These are phyloP conservation scores for Sialia sialis DNA, from an alignment of 2,113 vertebrate genomes.

Conservation along the genomic window DNA sequence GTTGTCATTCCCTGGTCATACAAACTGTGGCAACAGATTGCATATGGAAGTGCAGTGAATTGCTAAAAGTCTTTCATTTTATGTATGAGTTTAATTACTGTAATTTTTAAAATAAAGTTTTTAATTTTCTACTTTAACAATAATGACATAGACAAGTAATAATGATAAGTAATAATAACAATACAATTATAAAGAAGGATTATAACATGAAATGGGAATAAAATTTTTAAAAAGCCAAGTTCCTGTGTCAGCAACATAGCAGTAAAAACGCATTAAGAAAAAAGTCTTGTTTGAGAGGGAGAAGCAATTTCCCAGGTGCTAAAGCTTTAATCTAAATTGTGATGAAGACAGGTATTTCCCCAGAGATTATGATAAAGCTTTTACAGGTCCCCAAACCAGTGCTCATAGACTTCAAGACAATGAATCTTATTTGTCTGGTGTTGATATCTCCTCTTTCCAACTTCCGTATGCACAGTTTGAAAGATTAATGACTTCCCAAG, in stretches of 20 bases:
- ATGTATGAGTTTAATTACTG: not conserved
- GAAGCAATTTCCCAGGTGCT: not conserved
- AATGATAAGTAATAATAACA: not conserved
- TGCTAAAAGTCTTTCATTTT: not conserved
- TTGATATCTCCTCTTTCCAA: not conserved
- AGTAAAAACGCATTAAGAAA: not conserved
- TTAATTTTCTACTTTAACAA: not conserved
- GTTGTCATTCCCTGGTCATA: not conserved
- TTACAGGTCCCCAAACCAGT: not conserved
- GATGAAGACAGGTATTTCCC: not conserved
- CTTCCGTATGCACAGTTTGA: not conserved
- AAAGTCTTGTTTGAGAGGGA: not conserved
- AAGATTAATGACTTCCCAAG: not conserved
- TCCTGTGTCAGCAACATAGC: not conserved
- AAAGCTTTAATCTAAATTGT: not conserved
- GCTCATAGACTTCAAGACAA: not conserved
- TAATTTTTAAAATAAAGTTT: not conserved
- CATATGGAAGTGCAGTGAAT: not conserved
- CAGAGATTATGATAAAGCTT: not conserved
- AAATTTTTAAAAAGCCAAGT: not conserved
- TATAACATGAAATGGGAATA: not conserved
- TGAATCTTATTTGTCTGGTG: not conserved
- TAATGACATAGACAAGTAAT: not conserved
- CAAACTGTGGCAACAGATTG: not conserved
- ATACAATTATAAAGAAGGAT: not conserved